Conservation (phyloP, 2,888 invertebrate species). For the Tetheella fluctuosa region DNA sequence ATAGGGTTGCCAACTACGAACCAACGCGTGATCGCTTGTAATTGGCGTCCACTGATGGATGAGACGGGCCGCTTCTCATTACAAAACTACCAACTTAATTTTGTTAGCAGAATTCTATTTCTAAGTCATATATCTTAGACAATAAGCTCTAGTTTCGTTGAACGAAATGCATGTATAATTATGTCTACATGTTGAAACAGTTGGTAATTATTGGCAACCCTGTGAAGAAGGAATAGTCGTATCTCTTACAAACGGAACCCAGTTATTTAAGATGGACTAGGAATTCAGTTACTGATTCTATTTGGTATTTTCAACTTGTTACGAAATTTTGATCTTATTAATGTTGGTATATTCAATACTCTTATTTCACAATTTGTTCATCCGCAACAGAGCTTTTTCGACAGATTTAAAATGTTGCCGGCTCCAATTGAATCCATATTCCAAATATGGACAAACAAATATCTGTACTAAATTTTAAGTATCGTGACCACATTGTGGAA, state of each 20-base stretch:
- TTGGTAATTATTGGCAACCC: slow-evolving; percentile 56
- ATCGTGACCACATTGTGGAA: no score
- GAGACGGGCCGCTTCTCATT: slow-evolving; percentile 55
- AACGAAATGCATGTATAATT: slow-evolving; percentile 9
- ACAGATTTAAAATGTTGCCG: no score
- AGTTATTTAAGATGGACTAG: slow-evolving; percentile 26
- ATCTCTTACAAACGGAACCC: slow-evolving; percentile 31
- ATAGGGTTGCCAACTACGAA: slow-evolving; percentile 66
- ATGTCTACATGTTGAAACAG: slow-evolving; percentile 41
- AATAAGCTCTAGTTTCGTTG: background rate
- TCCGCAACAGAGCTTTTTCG: no score
- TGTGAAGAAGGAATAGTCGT: slow-evolving; percentile 35
- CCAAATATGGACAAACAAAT: no score
- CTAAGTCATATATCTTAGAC: background rate
- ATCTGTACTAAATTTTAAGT: no score
- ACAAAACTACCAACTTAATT: slow-evolving; percentile 44
- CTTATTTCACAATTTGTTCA: background rate
- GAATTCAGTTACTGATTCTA: background rate
- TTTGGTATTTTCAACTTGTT: slow-evolving; percentile 7
- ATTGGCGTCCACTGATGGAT: slow-evolving; percentile 71
- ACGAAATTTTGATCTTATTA: background rate
- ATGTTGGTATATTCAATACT: no score
- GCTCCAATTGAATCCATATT: no score
- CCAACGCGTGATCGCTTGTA: slow-evolving; percentile 75
- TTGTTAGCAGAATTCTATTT: slow-evolving; percentile 16